phyloP scores from a whole-genome alignment of 30 jellyfish, hydroid and myxozoan species.

The Sanderia malayensis region DNA sequence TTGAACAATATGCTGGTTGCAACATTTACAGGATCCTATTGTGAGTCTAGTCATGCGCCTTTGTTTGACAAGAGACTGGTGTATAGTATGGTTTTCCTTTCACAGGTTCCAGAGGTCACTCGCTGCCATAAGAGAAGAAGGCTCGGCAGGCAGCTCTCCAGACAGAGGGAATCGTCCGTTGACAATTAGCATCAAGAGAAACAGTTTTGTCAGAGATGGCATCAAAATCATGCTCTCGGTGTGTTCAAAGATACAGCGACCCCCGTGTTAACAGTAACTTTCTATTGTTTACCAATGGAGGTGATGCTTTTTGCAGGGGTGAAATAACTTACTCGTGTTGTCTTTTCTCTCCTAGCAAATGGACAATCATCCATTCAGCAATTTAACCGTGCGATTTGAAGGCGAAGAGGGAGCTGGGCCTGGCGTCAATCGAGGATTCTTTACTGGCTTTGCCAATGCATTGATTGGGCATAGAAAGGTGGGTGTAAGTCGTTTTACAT shows the following conservation, averaged over 20 bases:
- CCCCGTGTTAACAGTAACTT: no score
- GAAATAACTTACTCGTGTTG: not conserved
- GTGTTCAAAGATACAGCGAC: not conserved
- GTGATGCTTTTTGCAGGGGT: no score
- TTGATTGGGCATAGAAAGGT: not conserved
- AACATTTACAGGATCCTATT: no score
- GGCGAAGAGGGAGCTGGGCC: conserved; percentile 99
- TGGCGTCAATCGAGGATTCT: conserved; percentile 89
- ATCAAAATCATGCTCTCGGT: conserved; percentile 50
- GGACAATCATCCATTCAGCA: conserved; percentile 86
- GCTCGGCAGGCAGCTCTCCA: conserved; percentile 33
- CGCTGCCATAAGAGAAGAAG: conserved; percentile 64
- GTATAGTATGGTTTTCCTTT: no score
- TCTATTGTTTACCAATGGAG: no score
- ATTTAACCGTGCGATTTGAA: conserved; percentile 79
- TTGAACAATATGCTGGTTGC: no score
- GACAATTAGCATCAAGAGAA: conserved; percentile 61
- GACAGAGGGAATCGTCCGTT: conserved; percentile 62
- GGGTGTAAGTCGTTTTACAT: not conserved
- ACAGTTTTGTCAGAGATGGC: conserved; percentile 57
- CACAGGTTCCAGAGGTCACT: conserved; percentile 76
- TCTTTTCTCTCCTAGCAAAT: conserved; percentile 21
- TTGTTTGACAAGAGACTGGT: no score
- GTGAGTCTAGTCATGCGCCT: no score
- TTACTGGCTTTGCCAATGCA: conserved; percentile 80